phyloP scores from a whole-genome alignment of 2,888 invertebrate species.

The Adelognathus sp. region DNA sequence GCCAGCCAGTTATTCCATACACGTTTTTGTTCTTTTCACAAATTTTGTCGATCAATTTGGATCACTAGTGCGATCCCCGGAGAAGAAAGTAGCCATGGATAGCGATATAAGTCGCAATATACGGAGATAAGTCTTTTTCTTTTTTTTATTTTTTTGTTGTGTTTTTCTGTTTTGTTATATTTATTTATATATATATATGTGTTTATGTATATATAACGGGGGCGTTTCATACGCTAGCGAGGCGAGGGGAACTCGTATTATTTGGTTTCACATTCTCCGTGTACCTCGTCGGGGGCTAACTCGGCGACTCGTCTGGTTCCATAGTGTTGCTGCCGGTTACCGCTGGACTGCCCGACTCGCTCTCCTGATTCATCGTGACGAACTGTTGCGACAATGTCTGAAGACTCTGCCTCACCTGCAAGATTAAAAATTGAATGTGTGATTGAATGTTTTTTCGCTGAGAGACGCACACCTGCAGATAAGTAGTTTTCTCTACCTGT shows the following conservation, averaged over 20 bases:
- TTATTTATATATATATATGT: conserved; percentile 20
- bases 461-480: too few species aligned
- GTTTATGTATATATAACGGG: conserved; percentile 52
- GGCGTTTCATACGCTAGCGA: conserved; percentile 75
- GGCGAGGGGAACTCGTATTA: conserved; percentile 71
- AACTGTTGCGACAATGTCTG: conserved; percentile 88
- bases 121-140: too few species aligned
- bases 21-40: too few species aligned
- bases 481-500: too few species aligned
- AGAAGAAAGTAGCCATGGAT: too few species aligned
- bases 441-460: too few species aligned
- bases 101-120: too few species aligned
- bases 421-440: too few species aligned
- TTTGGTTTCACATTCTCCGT: conserved; percentile 68
- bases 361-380: conserved; percentile 71
- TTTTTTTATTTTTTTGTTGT: too few species aligned
- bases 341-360: conserved; percentile 63
- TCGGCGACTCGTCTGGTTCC: conserved; percentile 75
- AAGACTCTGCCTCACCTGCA: conserved; percentile 90
- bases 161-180: conserved; percentile 6
- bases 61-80: too few species aligned
- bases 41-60: too few species aligned
- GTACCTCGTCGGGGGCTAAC: conserved; percentile 73
- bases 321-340: conserved; percentile 66
- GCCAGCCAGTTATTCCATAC: too few species aligned